Evolutionary conservation across 1,140 invertebrate species (phyloP).

Genomic region (Platyura marginata): DNA sequence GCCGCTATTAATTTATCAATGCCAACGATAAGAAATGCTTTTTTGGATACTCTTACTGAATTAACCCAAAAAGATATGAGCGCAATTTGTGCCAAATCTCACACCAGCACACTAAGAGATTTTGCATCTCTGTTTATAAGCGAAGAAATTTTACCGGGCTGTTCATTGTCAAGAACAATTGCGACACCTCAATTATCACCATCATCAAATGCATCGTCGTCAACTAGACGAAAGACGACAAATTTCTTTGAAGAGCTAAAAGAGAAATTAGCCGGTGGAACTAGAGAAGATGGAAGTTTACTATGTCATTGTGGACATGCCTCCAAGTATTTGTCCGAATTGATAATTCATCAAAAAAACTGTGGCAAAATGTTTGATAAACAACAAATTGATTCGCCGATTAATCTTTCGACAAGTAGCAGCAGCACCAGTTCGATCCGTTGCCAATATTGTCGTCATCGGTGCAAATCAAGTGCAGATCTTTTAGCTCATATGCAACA

Average conservation of each 20-base stretch:
- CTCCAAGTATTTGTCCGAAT: conserved; percentile 69
- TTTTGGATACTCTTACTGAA: too few relatives aligned
- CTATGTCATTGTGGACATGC: conserved; percentile 57
- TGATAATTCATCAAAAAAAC: conserved; percentile 49
- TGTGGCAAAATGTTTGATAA: conserved; percentile 34
- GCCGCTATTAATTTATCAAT: not conserved
- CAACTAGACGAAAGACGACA: conserved; percentile 40
- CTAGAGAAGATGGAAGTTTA: conserved; percentile 34
- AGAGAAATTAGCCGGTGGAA: conserved; percentile 41
- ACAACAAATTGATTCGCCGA: conserved; percentile 18
- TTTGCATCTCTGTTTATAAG: conserved; percentile 22
- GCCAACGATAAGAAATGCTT: too few relatives aligned
- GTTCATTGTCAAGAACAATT: conserved; percentile 7
- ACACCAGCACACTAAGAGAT: conserved; percentile 14
- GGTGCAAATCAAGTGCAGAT: conserved; percentile 64
- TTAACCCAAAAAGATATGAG: too few relatives aligned
- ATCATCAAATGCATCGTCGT: conserved; percentile 19
- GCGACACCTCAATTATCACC: conserved; percentile 23
- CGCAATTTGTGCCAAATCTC: too few relatives aligned
- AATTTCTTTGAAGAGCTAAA: conserved; percentile 69
- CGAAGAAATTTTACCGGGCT: conserved; percentile 13
- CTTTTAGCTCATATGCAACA: conserved; percentile 50
- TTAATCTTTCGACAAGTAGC: conserved; percentile 13
- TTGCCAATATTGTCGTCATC: conserved; percentile 66
- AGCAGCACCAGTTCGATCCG: conserved; percentile 46